phyloP scores from a whole-genome alignment of 2,797 vertebrate genomes.

The Bovichtus variegatus region DNA sequence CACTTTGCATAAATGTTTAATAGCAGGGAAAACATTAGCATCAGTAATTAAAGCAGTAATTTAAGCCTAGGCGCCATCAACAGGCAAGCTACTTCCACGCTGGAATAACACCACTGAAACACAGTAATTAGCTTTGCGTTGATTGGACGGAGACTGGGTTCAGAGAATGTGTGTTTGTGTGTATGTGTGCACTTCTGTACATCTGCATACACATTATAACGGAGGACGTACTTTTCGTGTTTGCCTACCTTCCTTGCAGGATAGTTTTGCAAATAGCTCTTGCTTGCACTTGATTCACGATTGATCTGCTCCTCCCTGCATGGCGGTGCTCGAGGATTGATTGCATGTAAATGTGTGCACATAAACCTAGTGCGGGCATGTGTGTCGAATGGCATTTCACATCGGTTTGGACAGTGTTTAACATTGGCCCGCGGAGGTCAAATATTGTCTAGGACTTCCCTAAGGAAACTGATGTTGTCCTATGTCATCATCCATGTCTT shows the following conservation, averaged over 20 bases:
- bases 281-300: conserved; percentile 38
- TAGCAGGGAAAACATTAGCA: conserved; percentile 85
- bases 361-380: conserved; percentile 9
- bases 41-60: conserved; percentile 87
- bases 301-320: conserved; percentile 52
- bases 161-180: conserved; percentile 30
- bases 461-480: conserved; percentile 68
- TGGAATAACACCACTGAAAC: conserved; percentile 78
- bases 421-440: conserved; percentile 75
- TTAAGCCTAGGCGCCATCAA: conserved; percentile 81
- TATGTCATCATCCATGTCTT: conserved; percentile 67
- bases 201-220: conserved; percentile 38
- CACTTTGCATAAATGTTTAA: conserved; percentile 87
- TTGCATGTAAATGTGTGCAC: conserved; percentile 42
- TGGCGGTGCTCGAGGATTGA: conserved; percentile 51
- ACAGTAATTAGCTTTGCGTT: conserved; percentile 81
- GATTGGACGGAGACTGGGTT: conserved; percentile 72
- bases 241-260: conserved; percentile 33
- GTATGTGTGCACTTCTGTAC: conserved; percentile 21
- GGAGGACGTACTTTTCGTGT: conserved; percentile 43
- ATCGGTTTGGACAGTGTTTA: conserved; percentile 67
- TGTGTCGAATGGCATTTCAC: conserved; percentile 61
- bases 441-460: conserved; percentile 75
- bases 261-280: conserved; percentile 46
- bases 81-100: conserved; percentile 75